A percentile compares a stretch with the other conserved stretches of the same genome.
These are phyloP conservation scores for Calameuta idolon DNA, from an alignment of 2,888 invertebrate genomes.

Conservation along the genomic window DNA sequence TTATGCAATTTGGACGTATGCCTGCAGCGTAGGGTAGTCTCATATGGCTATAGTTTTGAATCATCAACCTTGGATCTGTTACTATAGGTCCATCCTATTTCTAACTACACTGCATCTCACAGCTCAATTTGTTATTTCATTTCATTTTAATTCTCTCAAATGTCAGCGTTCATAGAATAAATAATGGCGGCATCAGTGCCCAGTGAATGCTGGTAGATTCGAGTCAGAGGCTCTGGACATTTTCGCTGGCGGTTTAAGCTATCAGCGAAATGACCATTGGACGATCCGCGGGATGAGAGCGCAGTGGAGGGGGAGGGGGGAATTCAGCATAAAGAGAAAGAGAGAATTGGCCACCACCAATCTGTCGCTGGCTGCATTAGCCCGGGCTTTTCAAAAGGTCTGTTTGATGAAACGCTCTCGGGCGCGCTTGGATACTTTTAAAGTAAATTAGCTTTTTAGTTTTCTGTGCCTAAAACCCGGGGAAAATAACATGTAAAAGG, in stretches of 20 bases:
- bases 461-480: constrained; percentile 61
- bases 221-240: constrained; percentile 48
- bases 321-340: constrained; percentile 18
- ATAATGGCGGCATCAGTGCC: neutral
- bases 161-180: neutral
- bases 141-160: neutral
- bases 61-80: too few species aligned
- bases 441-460: constrained; percentile 68
- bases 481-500: constrained; percentile 54
- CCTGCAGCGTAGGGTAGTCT: too few species aligned
- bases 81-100: neutral
- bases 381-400: constrained; percentile 59
- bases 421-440: constrained; percentile 60
- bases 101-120: neutral
- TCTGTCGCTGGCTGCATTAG: constrained; percentile 67
- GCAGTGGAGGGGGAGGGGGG: neutral
- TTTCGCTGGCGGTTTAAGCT: constrained; percentile 58
- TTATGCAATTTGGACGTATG: too few species aligned
- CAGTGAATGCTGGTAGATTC: neutral
- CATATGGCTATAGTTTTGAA: too few species aligned
- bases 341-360: constrained; percentile 56
- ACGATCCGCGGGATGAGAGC: constrained; percentile 16
- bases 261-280: constrained; percentile 66
- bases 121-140: neutral
- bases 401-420: constrained; percentile 42